Evolutionary conservation across 2,113 vertebrate genomes (phyloP).

Genomic region (Upupa epops): DNA sequence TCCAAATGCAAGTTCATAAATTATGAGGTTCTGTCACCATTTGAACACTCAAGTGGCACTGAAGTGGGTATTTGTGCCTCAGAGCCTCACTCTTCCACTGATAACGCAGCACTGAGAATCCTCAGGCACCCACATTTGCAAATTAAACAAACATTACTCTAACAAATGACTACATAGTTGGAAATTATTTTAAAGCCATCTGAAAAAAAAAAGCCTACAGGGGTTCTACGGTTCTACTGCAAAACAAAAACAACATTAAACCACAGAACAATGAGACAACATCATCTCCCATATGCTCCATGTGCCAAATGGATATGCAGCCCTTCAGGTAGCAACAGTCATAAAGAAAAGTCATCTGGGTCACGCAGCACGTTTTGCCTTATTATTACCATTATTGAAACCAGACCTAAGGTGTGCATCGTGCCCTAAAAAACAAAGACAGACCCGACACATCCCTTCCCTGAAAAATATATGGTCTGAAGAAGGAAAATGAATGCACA

Average conservation of each 20-base stretch:
- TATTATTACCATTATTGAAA: constrained; percentile 55
- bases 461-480: neutral
- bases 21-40: neutral
- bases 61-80: neutral
- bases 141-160: constrained; percentile 52
- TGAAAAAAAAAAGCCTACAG: constrained; percentile 44
- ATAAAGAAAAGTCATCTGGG: constrained; percentile 55
- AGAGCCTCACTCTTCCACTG: neutral
- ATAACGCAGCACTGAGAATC: constrained; percentile 17
- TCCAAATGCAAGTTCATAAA: neutral
- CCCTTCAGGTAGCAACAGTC: constrained; percentile 45
- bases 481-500: neutral
- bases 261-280: constrained; percentile 18
- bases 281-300: constrained; percentile 40
- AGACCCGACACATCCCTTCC: neutral
- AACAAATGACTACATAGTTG: constrained; percentile 37
- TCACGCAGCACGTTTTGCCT: constrained; percentile 47
- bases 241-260: constrained; percentile 44
- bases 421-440: neutral
- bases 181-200: constrained; percentile 61
- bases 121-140: constrained; percentile 42
- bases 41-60: neutral
- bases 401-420: neutral
- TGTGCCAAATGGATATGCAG: constrained; percentile 15
- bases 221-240: constrained; percentile 42